phyloP scores from a whole-genome alignment of 1,140 invertebrate species.

The Pseudoatta argentina region DNA sequence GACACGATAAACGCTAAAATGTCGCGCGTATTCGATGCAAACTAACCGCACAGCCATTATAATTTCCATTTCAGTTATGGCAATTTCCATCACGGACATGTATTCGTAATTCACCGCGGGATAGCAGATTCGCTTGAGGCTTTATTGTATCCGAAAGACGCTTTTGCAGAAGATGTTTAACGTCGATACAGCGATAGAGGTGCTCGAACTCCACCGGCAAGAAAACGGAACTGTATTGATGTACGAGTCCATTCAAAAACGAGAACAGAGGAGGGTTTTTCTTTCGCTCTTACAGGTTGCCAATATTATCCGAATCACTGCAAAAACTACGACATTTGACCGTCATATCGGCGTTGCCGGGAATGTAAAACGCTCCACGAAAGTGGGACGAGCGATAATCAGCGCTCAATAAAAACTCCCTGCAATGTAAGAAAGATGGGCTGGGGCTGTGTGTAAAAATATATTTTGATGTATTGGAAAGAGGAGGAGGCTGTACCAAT shows the following conservation, averaged over 20 bases:
- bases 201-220: conserved; percentile 1
- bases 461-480: conserved; percentile 47
- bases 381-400: conserved; percentile 59
- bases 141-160: not conserved
- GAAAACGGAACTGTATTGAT: conserved; percentile 32
- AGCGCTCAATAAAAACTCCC: conserved; percentile 27
- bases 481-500: not conserved
- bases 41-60: not conserved
- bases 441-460: not conserved
- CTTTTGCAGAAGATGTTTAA: conserved; percentile 18
- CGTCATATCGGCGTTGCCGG: conserved; percentile 44
- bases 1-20: conserved; percentile 2
- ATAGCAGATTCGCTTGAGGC: not conserved
- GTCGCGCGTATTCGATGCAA: conserved; percentile 20
- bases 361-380: conserved; percentile 32
- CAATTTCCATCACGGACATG: conserved; percentile 35
- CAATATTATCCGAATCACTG: conserved; percentile 51
- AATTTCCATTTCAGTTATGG: conserved; percentile 33
- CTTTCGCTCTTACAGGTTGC: conserved; percentile 56
- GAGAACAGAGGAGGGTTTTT: conserved; percentile 9
- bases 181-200: not conserved
- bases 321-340: conserved; percentile 44
- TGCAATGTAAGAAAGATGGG: conserved; percentile 9
- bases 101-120: conserved; percentile 14
- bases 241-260: conserved; percentile 16